A percentile compares a stretch with the other conserved stretches of the same genome.
phyloP scores from a whole-genome alignment of 1,140 invertebrate genomes.

The Hypothenemus hampei region DNA sequence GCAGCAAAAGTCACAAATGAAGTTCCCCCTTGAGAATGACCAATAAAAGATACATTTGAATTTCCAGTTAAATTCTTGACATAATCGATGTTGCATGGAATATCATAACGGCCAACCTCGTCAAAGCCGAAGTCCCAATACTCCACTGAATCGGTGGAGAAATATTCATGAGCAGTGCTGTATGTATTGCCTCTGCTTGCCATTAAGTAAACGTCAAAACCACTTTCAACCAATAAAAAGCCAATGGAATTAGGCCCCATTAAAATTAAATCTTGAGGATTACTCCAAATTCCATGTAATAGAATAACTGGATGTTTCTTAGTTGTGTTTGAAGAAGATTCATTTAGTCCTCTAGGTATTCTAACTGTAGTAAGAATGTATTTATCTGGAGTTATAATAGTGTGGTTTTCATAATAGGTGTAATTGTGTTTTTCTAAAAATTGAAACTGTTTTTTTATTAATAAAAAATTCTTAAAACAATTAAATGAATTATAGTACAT shows the following conservation, averaged over 20 bases:
- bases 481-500: too few species aligned
- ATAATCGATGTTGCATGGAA: slow-evolving; percentile 6
- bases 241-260: slow-evolving; percentile 1
- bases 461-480: too few species aligned
- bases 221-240: slow-evolving; percentile 1
- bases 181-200: slow-evolving; percentile 6
- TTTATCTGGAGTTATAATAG: slow-evolving; percentile 61
- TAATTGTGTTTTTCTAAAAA: slow-evolving; percentile 55
- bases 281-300: slow-evolving; percentile 8
- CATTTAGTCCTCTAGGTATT: slow-evolving; percentile 50
- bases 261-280: slow-evolving; percentile 1
- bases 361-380: slow-evolving; percentile 67
- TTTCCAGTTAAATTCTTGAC: not conserved
- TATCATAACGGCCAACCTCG: slow-evolving; percentile 3
- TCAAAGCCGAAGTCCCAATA: slow-evolving; percentile 7
- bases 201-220: slow-evolving; percentile 7
- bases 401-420: slow-evolving; percentile 56
- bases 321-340: too few species aligned
- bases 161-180: not conserved
- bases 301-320: not conserved
- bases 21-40: slow-evolving; percentile 2
- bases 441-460: too few species aligned
- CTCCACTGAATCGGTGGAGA: not conserved
- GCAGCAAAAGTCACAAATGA: not conserved
- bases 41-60: not conserved